These are phyloP conservation scores for Habrosyne pyritoides DNA, from an alignment of 2,888 invertebrate genomes.

Conservation along the genomic window DNA sequence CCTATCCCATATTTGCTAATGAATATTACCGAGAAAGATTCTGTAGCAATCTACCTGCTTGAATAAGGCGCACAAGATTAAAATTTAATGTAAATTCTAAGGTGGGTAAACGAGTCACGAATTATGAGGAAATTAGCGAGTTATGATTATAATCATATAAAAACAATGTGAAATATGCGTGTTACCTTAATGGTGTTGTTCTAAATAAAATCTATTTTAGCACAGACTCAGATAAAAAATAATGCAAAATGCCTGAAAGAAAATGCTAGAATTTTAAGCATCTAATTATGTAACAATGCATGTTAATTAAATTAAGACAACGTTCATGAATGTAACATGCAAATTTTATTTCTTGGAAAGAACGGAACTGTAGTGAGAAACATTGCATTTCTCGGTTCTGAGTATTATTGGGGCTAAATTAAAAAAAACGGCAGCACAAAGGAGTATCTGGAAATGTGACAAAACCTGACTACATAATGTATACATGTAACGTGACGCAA, in stretches of 20 bases:
- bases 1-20: conserved; percentile 52
- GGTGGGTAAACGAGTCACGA: neutral
- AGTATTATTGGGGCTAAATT: neutral
- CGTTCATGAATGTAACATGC: neutral
- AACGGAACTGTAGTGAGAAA: neutral
- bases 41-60: conserved; percentile 27
- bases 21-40: conserved; percentile 49
- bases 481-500: too few relatives aligned
- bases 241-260: neutral
- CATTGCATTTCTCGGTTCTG: neutral
- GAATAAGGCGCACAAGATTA: conserved; percentile 27
- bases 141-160: neutral
- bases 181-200: too few relatives aligned
- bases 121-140: neutral
- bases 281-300: neutral
- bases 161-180: neutral
- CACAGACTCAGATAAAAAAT: neutral
- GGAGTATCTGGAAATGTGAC: too few relatives aligned
- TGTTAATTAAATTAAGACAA: neutral
- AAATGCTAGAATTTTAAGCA: neutral
- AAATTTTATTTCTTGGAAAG: neutral
- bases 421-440: too few relatives aligned
- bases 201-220: neutral
- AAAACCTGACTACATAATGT: too few relatives aligned
- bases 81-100: conserved; percentile 21